These are phyloP conservation scores for Euclidia mi DNA, from an alignment of 2,888 invertebrate genomes.

Conservation along the genomic window DNA sequence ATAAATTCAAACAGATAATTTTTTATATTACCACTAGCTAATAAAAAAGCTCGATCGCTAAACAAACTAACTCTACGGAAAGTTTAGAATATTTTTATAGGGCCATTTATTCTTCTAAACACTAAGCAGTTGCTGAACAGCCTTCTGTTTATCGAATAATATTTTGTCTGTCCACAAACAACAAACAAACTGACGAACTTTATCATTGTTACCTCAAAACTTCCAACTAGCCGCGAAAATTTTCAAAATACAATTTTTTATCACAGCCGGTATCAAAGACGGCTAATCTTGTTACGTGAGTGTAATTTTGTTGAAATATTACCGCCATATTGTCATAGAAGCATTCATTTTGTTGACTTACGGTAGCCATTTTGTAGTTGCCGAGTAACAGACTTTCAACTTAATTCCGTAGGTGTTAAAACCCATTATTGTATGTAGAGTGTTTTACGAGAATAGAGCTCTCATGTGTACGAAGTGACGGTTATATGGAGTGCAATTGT, in stretches of 20 bases:
- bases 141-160: too few relatives aligned
- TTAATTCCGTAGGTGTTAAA: conserved; percentile 2
- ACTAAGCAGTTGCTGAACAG: too few relatives aligned
- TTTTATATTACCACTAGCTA: too few relatives aligned
- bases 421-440: conserved; percentile 12
- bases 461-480: conserved; percentile 41
- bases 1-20: too few relatives aligned
- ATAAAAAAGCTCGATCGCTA: too few relatives aligned
- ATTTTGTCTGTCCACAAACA: background rate
- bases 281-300: conserved; percentile 70
- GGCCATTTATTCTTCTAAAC: too few relatives aligned
- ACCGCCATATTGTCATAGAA: conserved; percentile 68
- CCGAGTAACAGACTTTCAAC: conserved; percentile 17
- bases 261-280: conserved; percentile 54
- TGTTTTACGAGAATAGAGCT: conserved; percentile 30
- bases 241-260: conserved; percentile 56
- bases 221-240: conserved; percentile 17
- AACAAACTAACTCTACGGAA: too few relatives aligned
- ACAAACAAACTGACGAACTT: background rate
- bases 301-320: conserved; percentile 74
- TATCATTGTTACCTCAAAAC: conserved; percentile 1
- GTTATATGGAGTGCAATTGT: conserved; percentile 50
- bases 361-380: conserved; percentile 43
- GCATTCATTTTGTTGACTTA: conserved; percentile 72
- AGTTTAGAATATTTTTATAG: too few relatives aligned